Conservation (phyloP, 2,113 vertebrate species). For the Erpornis zantholeuca region DNA sequence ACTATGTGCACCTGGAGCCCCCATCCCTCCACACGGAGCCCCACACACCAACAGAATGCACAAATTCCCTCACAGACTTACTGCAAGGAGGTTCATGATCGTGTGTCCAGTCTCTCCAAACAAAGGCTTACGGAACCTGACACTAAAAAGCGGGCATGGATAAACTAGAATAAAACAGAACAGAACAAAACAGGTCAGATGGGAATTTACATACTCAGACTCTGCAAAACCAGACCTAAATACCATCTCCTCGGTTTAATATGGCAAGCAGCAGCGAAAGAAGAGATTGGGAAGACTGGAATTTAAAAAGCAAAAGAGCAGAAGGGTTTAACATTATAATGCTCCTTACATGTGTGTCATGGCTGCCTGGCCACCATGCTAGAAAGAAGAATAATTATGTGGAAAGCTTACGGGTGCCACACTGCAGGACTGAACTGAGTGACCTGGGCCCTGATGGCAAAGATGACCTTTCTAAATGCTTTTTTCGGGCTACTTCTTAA, state of each 20-base stretch:
- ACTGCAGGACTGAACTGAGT: neutral
- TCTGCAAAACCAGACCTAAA: neutral
- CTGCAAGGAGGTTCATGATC: slow-evolving; percentile 97
- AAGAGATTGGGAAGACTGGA: neutral
- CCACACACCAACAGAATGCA: neutral
- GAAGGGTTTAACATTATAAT: neutral
- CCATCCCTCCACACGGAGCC: neutral
- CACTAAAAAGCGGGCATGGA: slow-evolving; percentile 96
- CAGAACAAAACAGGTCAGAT: slow-evolving; percentile 48
- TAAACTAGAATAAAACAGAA: slow-evolving; percentile 83
- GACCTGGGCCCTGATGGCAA: neutral
- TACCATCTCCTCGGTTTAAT: neutral
- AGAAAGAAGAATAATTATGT: neutral
- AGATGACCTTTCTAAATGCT: neutral
- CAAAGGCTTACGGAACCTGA: slow-evolving; percentile 94
- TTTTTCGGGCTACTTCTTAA: neutral
- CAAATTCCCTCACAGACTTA: slow-evolving; percentile 71
- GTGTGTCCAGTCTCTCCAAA: slow-evolving; percentile 99
- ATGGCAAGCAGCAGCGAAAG: neutral
- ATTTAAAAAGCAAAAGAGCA: neutral
- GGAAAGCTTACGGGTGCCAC: neutral
- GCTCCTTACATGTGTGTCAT: fast-evolving
- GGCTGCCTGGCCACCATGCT: neutral
- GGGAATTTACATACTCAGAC: neutral
- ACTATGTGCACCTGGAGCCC: neutral